Conservation (phyloP, 2,113 vertebrate species). For the Pantherophis guttatus region DNA sequence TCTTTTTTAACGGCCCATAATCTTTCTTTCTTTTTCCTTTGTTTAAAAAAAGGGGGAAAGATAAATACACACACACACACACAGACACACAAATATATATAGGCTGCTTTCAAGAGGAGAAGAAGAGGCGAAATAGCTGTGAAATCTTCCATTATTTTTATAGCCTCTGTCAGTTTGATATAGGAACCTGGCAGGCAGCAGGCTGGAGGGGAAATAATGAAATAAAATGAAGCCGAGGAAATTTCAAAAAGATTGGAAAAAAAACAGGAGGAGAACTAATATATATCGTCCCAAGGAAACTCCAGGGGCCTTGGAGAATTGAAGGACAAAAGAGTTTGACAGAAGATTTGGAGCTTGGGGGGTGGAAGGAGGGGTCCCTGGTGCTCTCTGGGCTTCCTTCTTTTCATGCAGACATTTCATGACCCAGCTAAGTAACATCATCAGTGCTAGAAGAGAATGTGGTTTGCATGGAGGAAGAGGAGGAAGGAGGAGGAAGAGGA, state of each 20-base stretch:
- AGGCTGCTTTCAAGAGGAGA: neutral
- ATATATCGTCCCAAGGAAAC: neutral
- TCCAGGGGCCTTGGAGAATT: neutral
- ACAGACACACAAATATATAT: no score
- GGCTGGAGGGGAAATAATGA: neutral
- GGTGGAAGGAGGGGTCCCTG: neutral
- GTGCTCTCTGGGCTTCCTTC: neutral
- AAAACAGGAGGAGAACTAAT: neutral
- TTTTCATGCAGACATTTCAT: no score
- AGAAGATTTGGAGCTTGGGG: neutral
- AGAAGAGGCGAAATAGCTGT: neutral
- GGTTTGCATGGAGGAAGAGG: no score
- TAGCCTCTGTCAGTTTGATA: neutral
- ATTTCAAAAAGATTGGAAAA: neutral
- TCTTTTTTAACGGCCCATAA: neutral
- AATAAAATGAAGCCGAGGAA: neutral
- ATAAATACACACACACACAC: no score
- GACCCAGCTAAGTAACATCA: no score
- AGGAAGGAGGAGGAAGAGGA: no score
- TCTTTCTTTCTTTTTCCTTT: neutral
- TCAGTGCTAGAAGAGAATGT: no score
- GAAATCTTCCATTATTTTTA: slow-evolving; percentile 13
- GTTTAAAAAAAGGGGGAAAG: neutral
- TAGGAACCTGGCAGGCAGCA: neutral
- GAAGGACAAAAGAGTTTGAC: neutral